These are phyloP conservation scores for Oreochromis grahami DNA, from an alignment of 2,797 vertebrate species.

Conservation along the genomic window DNA sequence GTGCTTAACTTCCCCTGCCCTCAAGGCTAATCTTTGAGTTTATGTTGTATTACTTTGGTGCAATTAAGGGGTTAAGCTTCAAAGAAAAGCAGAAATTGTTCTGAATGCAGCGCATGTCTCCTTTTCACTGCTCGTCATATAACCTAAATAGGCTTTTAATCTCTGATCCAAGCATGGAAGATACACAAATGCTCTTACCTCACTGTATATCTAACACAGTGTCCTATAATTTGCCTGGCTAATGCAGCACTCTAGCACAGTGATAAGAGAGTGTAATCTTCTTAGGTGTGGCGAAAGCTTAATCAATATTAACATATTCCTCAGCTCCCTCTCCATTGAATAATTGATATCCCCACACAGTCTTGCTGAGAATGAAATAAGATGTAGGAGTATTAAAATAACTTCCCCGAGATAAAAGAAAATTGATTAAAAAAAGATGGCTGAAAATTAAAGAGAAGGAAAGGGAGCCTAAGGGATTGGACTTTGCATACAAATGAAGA, in stretches of 20 bases:
- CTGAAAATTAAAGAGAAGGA: constrained; percentile 78
- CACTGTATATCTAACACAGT: constrained; percentile 55
- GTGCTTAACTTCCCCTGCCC: constrained; percentile 22
- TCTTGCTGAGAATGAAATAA: constrained; percentile 80
- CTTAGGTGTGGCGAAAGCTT: constrained; percentile 77
- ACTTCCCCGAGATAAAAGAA: constrained; percentile 81
- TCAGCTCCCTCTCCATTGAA: constrained; percentile 76
- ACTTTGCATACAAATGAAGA: constrained; percentile 79
- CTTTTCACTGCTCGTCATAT: constrained; percentile 26
- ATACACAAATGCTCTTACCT: constrained; percentile 48
- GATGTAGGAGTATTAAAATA: constrained; percentile 83
- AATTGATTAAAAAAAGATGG: constrained; percentile 81
- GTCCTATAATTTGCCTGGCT: constrained; percentile 68
- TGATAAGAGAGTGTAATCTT: constrained; percentile 80
- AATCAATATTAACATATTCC: constrained; percentile 84
- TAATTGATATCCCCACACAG: constrained; percentile 81
- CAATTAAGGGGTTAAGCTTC: constrained; percentile 55
- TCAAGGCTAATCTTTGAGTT: constrained; percentile 30
- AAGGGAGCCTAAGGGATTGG: constrained; percentile 73
- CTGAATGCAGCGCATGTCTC: constrained; percentile 25
- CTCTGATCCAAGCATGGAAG: constrained; percentile 58
- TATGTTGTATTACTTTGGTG: constrained; percentile 5
- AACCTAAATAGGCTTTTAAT: constrained; percentile 59
- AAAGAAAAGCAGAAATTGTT: constrained; percentile 39
- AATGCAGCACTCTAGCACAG: constrained; percentile 69